Evolutionary conservation across 2,888 invertebrate genomes (phyloP), one percentile per base, ranked within the genome.

Genomic region (Loripinus fragilis): DNA sequence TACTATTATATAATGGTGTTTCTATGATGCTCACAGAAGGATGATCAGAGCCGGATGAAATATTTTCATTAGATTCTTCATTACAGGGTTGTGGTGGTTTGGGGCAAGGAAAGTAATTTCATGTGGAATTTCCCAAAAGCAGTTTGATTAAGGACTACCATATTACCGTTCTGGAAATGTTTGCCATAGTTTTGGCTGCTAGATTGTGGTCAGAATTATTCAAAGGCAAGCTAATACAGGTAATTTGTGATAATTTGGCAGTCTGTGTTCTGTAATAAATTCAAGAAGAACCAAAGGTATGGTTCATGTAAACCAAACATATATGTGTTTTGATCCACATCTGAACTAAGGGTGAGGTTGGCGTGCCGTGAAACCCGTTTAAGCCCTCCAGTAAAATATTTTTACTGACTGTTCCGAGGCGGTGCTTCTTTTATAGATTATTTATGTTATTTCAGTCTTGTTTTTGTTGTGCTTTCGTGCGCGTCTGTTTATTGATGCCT

Each of bases 51-150:
- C n/a, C n/a, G n/a, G n/a, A n/a, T n/a, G n/a, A n/a, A n/a, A n/a
- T n/a, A n/a, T 67, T 23, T 60, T n/a, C 68, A 0, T 67, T 45
- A 3, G 74, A 74, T 68, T 68, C 68, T 3, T 74, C 68, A 42
- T 38, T 60, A 5, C 20, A 17, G 10, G 67, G 42, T 17, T 74
- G 74, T 74, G 68, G 74, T 28, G 55, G 55, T 12, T 66, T 52
- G 35, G 41, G 35, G 17, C 15, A n/a, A n/a, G 55, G 68, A 20
- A 66, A 33, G 5, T 25, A 17, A 41, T 66, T 42, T 25, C 66
- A 66, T 66, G 8, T n/a, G 7, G 23, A 17, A n/a, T 66, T 68
- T 67, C 74, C 74, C 42, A n/a, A 38, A 42, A 55, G 52, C 33
- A 30, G 55, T 10, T 20, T 45, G 17, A 3, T 17, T 17, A 35